These are phyloP conservation scores for Apaloderma vittatum DNA, from an alignment of 2,113 vertebrate species.

Conservation along the genomic window DNA sequence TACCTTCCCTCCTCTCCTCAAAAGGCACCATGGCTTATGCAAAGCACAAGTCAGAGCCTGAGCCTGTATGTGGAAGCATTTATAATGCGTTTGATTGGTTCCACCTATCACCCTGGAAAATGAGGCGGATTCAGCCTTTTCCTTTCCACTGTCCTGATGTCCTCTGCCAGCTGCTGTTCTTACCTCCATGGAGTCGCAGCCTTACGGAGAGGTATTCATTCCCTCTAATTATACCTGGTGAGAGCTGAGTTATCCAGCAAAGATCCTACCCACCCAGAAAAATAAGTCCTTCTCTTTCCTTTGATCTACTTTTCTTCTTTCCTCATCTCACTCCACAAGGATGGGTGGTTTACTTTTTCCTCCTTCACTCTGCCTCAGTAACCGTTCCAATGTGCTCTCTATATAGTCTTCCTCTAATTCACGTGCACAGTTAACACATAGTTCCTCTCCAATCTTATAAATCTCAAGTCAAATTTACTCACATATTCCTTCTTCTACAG, in stretches of 20 bases:
- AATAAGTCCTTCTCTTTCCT: accelerated
- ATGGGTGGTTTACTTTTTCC: neutral
- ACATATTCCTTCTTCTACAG: neutral
- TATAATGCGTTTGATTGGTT: neutral
- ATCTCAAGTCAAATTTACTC: neutral
- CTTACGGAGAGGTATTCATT: neutral
- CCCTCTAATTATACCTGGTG: neutral
- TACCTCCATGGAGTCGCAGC: neutral
- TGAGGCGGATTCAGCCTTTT: neutral
- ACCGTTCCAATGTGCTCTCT: neutral
- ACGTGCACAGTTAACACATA: neutral
- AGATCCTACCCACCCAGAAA: neutral
- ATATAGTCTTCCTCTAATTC: neutral
- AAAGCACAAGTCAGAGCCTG: neutral
- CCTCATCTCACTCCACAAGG: neutral
- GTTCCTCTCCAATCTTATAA: neutral
- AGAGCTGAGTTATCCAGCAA: neutral
- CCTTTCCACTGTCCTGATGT: neutral
- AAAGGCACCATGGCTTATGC: neutral
- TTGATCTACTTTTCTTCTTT: neutral
- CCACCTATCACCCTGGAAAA: neutral
- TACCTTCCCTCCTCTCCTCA: neutral
- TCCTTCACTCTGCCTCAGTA: neutral
- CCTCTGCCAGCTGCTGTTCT: neutral
- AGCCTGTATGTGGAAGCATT: neutral